Conservation (phyloP, 64 coral and sea anemone genomes). For the Stichodactyla helianthus region DNA sequence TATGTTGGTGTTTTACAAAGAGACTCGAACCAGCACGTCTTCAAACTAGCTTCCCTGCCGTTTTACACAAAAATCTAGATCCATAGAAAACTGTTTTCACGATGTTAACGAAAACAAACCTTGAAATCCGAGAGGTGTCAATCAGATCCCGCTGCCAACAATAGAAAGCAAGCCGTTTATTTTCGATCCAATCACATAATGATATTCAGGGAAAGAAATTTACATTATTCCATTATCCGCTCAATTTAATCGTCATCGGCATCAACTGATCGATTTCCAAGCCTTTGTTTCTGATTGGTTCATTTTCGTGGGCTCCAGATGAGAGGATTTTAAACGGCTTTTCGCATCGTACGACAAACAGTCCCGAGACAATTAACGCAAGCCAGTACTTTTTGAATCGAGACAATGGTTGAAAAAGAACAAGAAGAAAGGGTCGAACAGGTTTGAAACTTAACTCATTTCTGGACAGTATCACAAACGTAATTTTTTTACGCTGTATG, state of each 20-base stretch:
- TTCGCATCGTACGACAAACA: neutral
- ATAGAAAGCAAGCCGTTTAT: neutral
- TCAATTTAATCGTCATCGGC: neutral
- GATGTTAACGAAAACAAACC: neutral
- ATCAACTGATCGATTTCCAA: neutral
- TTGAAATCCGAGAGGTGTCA: neutral
- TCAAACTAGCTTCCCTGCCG: neutral
- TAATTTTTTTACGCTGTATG: neutral
- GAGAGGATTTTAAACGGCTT: neutral
- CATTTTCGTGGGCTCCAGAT: neutral
- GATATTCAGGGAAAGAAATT: neutral
- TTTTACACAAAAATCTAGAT: neutral
- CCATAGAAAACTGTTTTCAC: neutral
- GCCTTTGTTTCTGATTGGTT: neutral
- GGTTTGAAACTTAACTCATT: neutral
- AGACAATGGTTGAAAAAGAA: conserved; percentile 3
- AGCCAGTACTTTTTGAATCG: neutral
- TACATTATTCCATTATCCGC: neutral
- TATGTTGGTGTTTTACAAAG: too few species aligned
- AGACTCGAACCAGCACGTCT: too few species aligned
- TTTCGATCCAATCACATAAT: neutral
- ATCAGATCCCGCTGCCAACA: neutral
- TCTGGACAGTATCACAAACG: neutral
- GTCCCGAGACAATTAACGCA: neutral
- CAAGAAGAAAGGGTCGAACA: neutral